These are phyloP conservation scores for Melanerpes aurifrons DNA, from an alignment of 2,113 vertebrate genomes.

Conservation along the genomic window DNA sequence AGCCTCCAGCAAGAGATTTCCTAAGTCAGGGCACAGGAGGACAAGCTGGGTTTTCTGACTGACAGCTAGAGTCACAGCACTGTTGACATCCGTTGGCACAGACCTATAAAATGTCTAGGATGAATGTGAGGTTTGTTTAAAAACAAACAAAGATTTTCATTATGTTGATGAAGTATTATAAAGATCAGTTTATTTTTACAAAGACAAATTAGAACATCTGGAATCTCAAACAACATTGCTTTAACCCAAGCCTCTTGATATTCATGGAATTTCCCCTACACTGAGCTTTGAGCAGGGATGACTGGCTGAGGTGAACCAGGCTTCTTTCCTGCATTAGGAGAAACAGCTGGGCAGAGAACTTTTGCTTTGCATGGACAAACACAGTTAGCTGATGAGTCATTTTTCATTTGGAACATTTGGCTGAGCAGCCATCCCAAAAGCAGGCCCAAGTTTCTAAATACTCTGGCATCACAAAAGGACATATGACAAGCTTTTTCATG, in stretches of 20 bases:
- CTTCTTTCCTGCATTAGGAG: background rate
- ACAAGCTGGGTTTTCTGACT: conserved; percentile 27
- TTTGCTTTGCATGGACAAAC: background rate
- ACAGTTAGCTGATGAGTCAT: background rate
- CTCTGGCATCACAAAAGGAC: background rate
- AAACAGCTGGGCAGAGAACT: conserved; percentile 10
- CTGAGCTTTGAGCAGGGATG: background rate
- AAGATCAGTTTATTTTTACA: conserved; percentile 10
- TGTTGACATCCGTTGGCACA: background rate
- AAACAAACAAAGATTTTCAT: conserved; percentile 8
- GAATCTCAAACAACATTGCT: background rate
- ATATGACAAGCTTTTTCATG: background rate
- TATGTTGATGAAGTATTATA: background rate
- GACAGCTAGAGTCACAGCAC: background rate
- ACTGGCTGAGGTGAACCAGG: conserved; percentile 6
- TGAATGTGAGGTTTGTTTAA: conserved; percentile 1
- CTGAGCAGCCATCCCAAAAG: background rate
- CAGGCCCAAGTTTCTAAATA: background rate
- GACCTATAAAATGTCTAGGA: background rate
- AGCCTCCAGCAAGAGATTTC: conserved; percentile 19
- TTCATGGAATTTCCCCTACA: conserved; percentile 33
- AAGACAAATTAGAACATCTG: conserved; percentile 46
- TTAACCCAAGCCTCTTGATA: background rate
- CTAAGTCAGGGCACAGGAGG: conserved; percentile 5
- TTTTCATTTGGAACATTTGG: background rate